Conservation (phyloP, 2,888 invertebrate species). For the Ctenicera cuprea region DNA sequence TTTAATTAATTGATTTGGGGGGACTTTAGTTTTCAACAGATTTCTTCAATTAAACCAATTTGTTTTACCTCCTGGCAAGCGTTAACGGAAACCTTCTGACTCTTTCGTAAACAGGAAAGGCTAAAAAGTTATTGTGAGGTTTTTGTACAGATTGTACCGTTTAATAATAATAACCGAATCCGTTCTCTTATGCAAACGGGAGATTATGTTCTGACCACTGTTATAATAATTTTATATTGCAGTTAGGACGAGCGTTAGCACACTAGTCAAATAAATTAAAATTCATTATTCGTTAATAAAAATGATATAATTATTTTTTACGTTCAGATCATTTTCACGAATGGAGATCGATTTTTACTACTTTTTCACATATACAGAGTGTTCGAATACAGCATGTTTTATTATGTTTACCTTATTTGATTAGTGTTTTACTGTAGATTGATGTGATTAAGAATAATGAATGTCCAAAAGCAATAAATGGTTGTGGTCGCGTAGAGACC, state of each 20-base stretch:
- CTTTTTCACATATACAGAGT: no score
- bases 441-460: no score
- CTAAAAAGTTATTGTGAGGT: constrained; percentile 43
- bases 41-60: constrained; percentile 19
- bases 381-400: no score
- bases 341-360: no score
- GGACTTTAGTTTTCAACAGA: not conserved
- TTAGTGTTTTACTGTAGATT: no score
- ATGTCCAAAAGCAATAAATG: no score
- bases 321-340: no score
- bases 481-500: no score
- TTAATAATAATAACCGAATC: constrained; percentile 48
- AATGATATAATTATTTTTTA: no score
- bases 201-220: constrained; percentile 34
- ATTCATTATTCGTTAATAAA: not conserved
- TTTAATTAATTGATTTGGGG: constrained; percentile 13
- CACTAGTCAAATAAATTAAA: no score
- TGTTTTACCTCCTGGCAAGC: constrained; percentile 26
- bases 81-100: constrained; percentile 37
- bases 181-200: constrained; percentile 45
- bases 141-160: constrained; percentile 46
- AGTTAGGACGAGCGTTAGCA: no score
- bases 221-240: constrained; percentile 23
- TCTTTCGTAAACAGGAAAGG: constrained; percentile 38
- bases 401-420: no score